phyloP scores from a whole-genome alignment of 1,140 invertebrate genomes.

The Prorops nasuta region DNA sequence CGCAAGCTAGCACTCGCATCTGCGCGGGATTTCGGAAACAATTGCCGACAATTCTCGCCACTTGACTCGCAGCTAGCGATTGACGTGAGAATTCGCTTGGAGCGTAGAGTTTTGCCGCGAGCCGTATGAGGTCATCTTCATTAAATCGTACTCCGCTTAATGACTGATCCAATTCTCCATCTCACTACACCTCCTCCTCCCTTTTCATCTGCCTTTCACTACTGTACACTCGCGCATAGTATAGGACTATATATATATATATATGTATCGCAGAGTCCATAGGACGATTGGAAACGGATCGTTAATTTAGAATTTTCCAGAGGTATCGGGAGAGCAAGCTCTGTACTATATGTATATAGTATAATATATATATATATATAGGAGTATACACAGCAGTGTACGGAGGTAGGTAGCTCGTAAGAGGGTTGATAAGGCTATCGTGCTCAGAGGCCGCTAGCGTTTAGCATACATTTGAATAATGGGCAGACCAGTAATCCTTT shows the following conservation, averaged over 20 bases:
- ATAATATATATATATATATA: too few species aligned
- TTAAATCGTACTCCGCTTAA: constrained; percentile 57
- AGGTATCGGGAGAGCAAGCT: too few species aligned
- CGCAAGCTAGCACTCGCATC: constrained; percentile 31
- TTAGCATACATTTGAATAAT: constrained; percentile 60
- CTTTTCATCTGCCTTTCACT: neutral
- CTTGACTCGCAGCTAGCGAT: constrained; percentile 54
- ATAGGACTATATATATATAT: too few species aligned
- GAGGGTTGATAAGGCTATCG: constrained; percentile 55
- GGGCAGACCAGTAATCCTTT: constrained; percentile 56
- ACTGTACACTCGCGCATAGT: neutral
- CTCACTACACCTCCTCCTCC: constrained; percentile 8
- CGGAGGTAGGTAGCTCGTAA: constrained; percentile 27
- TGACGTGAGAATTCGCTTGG: constrained; percentile 57
- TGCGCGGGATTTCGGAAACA: constrained; percentile 60
- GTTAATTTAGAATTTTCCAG: too few species aligned
- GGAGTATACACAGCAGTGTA: too few species aligned
- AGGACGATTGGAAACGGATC: too few species aligned
- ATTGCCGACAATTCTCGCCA: constrained; percentile 59
- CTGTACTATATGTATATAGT: too few species aligned
- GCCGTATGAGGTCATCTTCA: constrained; percentile 57
- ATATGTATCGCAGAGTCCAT: too few species aligned
- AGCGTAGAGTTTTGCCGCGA: constrained; percentile 37
- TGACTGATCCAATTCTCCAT: constrained; percentile 50
- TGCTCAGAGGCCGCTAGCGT: constrained; percentile 46